Percentiles rank a stretch among this genome's conserved stretches.
Evolutionary conservation across 1,140 invertebrate species (phyloP).

Genomic region (Halesus radiatus): DNA sequence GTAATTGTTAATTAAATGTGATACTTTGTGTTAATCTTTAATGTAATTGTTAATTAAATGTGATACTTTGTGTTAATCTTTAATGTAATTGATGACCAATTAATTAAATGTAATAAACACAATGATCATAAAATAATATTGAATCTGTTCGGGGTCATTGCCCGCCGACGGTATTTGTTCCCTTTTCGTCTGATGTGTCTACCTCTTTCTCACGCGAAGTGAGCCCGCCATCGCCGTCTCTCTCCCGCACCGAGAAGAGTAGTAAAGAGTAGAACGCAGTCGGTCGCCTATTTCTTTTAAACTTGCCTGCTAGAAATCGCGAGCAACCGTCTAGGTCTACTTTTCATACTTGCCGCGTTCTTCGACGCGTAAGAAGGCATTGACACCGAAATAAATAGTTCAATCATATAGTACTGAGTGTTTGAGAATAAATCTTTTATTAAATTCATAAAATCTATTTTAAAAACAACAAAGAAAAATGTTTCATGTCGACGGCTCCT

Average conservation of each 20-base stretch:
- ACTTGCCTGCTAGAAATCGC: conserved; percentile 24
- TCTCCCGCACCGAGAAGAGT: not conserved
- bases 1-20: too few species aligned
- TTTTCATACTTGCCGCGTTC: conserved; percentile 33
- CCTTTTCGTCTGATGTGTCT: conserved; percentile 36
- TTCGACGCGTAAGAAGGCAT: conserved; percentile 14
- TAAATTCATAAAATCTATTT: too few species aligned
- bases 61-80: too few species aligned
- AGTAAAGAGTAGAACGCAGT: too few species aligned
- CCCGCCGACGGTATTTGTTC: conserved; percentile 40
- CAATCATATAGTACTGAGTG: not conserved
- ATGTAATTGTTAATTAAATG: too few species aligned
- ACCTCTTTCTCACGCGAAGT: not conserved
- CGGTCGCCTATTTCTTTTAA: conserved; percentile 9
- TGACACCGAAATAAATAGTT: conserved; percentile 12
- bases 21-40: too few species aligned
- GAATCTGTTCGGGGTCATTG: conserved; percentile 41
- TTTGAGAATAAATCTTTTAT: too few species aligned
- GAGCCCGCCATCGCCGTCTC: not conserved
- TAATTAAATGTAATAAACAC: not conserved
- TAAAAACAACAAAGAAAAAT: too few species aligned
- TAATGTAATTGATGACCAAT: too few species aligned
- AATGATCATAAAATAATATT: conserved; percentile 43
- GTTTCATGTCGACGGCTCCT: too few species aligned
- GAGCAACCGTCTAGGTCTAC: conserved; percentile 28